Evolutionary conservation across 2,797 vertebrate genomes (phyloP).

Genomic region (Acanthiza pusilla): DNA sequence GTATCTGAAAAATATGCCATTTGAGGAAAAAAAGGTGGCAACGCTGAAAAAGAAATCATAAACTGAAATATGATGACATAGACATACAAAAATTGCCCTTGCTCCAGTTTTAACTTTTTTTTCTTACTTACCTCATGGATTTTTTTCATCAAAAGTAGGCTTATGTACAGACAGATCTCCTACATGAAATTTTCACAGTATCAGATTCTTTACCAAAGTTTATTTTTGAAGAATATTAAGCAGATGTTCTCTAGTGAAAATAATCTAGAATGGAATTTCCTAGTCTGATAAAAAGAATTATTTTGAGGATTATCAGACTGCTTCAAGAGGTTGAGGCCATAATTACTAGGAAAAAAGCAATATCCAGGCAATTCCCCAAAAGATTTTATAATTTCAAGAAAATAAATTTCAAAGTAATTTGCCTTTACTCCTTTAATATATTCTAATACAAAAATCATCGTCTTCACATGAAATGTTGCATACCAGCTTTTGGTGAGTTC

Average conservation of each 20-base stretch:
- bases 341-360: background rate
- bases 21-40: background rate
- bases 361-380: background rate
- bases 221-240: background rate
- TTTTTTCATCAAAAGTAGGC: background rate
- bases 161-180: background rate
- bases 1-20: background rate
- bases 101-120: background rate
- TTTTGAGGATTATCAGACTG: background rate
- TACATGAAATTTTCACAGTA: background rate
- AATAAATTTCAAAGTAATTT: background rate
- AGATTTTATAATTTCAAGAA: background rate
- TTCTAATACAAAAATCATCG: background rate
- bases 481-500: background rate
- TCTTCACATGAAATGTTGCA: background rate
- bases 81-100: background rate
- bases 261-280: background rate
- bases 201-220: background rate
- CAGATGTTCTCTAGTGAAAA: background rate
- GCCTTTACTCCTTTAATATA: background rate
- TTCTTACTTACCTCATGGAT: background rate
- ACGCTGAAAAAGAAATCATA: background rate
- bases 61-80: background rate
- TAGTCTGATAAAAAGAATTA: background rate
- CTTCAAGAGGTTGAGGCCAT: background rate